A percentile compares a stretch with the other conserved stretches of the same genome.
Evolutionary conservation across 1,140 invertebrate genomes (phyloP).

Genomic region (Macrosteles quadrilineatus): DNA sequence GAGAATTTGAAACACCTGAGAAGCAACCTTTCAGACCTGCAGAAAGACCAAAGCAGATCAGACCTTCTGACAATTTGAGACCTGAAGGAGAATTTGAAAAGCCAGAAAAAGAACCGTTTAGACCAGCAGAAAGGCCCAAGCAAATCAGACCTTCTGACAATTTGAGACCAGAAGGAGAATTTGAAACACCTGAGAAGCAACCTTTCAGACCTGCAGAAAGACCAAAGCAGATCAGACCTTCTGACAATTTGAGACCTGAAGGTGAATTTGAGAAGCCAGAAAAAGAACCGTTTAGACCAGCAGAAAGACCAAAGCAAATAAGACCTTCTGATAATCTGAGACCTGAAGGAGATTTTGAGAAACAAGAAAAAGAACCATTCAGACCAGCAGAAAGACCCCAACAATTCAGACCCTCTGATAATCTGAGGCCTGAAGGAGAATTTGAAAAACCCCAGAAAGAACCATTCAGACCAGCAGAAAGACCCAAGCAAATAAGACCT

Average conservation of each 20-base stretch:
- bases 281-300: constrained; percentile 46
- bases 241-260: constrained; percentile 48
- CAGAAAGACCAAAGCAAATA: constrained; percentile 45
- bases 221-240: constrained; percentile 47
- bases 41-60: constrained; percentile 50
- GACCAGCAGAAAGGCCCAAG: constrained; percentile 44
- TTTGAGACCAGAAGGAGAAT: constrained; percentile 57
- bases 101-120: constrained; percentile 35
- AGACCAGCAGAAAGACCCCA: constrained; percentile 52
- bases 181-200: constrained; percentile 49
- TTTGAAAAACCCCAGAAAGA: constrained; percentile 52
- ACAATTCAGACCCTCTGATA: constrained; percentile 62
- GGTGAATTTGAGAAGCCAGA: constrained; percentile 52
- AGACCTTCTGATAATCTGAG: constrained; percentile 57
- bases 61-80: constrained; percentile 31
- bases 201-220: constrained; percentile 39
- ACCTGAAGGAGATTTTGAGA: constrained; percentile 47
- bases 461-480: constrained; percentile 53
- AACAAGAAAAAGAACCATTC: constrained; percentile 31
- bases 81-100: constrained; percentile 55
- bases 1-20: constrained; percentile 53
- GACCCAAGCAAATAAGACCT: constrained; percentile 59
- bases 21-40: constrained; percentile 36
- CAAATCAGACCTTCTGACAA: constrained; percentile 56
- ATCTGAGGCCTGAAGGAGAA: constrained; percentile 62